These are phyloP conservation scores for Chamaetylas fuelleborni DNA, from an alignment of 2,113 vertebrate species.

Conservation along the genomic window DNA sequence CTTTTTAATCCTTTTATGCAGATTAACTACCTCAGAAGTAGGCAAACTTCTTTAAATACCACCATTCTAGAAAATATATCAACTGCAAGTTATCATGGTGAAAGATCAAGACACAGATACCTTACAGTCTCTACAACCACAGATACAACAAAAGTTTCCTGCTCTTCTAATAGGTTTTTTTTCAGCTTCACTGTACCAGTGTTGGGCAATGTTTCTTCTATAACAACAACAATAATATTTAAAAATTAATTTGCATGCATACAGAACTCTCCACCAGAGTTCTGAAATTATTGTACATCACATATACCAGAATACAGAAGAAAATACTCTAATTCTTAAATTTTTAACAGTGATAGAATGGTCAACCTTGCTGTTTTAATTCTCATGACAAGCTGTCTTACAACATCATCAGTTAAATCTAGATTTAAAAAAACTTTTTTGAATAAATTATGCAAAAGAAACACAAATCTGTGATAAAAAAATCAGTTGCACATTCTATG, in stretches of 20 bases:
- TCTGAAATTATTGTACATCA: not conserved
- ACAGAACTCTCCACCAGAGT: not conserved
- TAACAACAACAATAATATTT: not conserved
- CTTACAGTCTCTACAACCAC: not conserved
- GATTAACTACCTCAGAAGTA: not conserved
- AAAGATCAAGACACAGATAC: not conserved
- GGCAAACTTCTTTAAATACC: not conserved
- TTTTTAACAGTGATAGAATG: not conserved
- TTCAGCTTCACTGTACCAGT: not conserved
- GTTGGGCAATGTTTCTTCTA: not conserved
- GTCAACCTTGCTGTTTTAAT: not conserved
- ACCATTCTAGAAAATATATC: not conserved
- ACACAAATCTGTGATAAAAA: not conserved
- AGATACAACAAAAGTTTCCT: not conserved
- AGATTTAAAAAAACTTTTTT: not conserved
- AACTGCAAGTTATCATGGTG: not conserved
- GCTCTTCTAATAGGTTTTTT: not conserved
- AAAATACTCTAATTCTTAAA: not conserved
- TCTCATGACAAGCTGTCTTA: not conserved
- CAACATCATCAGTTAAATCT: not conserved
- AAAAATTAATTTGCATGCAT: not conserved
- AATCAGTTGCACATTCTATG: rapidly evolving
- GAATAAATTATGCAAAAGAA: not conserved
- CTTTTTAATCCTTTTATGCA: not conserved
- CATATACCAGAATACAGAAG: not conserved